Evolutionary conservation across 2,888 invertebrate genomes (phyloP).

Genomic region (Lasius platythorax): DNA sequence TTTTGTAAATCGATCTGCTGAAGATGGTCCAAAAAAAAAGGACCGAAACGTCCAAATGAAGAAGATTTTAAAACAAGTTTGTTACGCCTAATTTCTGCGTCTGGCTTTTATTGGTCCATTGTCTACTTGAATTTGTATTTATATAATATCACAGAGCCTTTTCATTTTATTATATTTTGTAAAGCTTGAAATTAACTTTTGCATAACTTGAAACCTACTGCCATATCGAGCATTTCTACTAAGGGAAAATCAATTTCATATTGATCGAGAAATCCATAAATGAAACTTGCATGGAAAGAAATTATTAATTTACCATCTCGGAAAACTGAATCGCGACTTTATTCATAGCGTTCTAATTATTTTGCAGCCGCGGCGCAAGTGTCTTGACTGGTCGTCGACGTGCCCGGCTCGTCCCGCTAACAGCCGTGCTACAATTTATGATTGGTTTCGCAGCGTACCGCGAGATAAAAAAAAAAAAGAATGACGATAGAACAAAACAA

Average conservation of each 20-base stretch:
- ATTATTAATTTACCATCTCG: constrained; percentile 26
- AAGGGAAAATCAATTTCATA: neutral
- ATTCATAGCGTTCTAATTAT: constrained; percentile 54
- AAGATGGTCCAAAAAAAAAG: too few relatives aligned
- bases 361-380: constrained; percentile 23
- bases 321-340: constrained; percentile 15
- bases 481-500: constrained; percentile 47
- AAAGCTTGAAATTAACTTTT: neutral
- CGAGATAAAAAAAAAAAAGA: constrained; percentile 45
- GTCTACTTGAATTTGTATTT: too few relatives aligned
- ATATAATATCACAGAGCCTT: too few relatives aligned
- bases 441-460: constrained; percentile 46
- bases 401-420: constrained; percentile 40
- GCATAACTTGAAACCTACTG: neutral
- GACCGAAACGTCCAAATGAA: too few relatives aligned
- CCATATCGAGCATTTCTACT: neutral
- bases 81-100: too few relatives aligned
- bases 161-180: too few relatives aligned
- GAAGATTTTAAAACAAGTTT: too few relatives aligned
- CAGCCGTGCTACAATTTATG: constrained; percentile 48
- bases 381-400: constrained; percentile 50
- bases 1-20: too few relatives aligned
- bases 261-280: neutral
- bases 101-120: too few relatives aligned
- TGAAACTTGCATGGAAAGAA: neutral